A percentile compares a stretch with the other conserved stretches of the same genome.
These are phyloP conservation scores for Drosophila fulvimacula DNA, from an alignment of 2,888 invertebrate species.

Conservation along the genomic window DNA sequence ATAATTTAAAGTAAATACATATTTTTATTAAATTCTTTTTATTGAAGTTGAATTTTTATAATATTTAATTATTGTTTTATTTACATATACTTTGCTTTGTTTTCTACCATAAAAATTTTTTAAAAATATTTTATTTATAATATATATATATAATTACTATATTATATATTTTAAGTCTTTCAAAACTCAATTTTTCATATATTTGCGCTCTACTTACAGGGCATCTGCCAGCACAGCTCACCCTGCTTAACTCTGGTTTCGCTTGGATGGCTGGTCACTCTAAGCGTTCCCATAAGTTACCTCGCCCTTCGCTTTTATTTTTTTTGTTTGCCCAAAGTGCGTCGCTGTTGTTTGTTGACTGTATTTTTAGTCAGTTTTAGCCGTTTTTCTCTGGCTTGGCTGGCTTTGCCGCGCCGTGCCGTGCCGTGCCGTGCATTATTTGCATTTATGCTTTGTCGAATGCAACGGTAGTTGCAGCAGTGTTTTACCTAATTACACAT, in stretches of 20 bases:
- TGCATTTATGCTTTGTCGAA: constrained; percentile 61
- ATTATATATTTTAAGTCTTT: too few relatives aligned
- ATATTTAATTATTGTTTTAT: too few relatives aligned
- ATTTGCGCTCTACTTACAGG: constrained; percentile 1
- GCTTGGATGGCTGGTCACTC: constrained; percentile 52
- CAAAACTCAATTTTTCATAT: too few relatives aligned
- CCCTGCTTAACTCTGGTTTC: not conserved
- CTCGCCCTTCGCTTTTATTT: constrained; percentile 33
- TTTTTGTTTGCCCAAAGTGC: constrained; percentile 58
- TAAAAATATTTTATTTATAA: too few relatives aligned
- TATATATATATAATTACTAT: too few relatives aligned
- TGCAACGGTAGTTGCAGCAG: constrained; percentile 62
- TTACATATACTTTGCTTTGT: too few relatives aligned
- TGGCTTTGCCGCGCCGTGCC: constrained; percentile 30
- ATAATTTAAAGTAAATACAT: too few relatives aligned
- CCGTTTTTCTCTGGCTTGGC: constrained; percentile 25
- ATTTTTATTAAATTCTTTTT: too few relatives aligned
- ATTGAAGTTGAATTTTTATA: too few relatives aligned
- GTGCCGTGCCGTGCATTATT: constrained; percentile 53
- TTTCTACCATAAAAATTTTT: too few relatives aligned
- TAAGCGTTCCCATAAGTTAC: constrained; percentile 67
- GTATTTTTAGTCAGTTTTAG: constrained; percentile 17
- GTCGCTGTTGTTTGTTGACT: constrained; percentile 31
- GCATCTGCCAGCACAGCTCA: constrained; percentile 2
- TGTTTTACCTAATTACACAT: constrained; percentile 76